Conservation (phyloP, 2,888 invertebrate species). For the Monochamus alternatus region DNA sequence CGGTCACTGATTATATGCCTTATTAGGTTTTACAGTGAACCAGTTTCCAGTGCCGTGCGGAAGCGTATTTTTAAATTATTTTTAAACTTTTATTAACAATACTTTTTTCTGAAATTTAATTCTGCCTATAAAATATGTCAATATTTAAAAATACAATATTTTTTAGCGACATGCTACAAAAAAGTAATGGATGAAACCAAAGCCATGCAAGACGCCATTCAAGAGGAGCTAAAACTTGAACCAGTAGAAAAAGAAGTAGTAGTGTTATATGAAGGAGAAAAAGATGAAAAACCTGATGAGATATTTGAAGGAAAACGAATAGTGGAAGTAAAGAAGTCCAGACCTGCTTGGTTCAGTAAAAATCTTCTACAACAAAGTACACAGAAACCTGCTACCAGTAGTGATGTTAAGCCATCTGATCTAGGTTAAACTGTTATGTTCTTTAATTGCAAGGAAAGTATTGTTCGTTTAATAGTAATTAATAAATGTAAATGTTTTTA, state of each 20-base stretch:
- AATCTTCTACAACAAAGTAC: slow-evolving; percentile 88
- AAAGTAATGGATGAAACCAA: slow-evolving; percentile 88
- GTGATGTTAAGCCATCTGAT: slow-evolving; percentile 83
- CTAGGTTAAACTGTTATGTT: slow-evolving; percentile 73
- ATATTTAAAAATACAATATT: slow-evolving; percentile 19
- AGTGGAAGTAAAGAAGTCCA: slow-evolving; percentile 87
- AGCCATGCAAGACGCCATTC: slow-evolving; percentile 84
- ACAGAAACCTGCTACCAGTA: slow-evolving; percentile 79
- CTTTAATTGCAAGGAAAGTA: not conserved
- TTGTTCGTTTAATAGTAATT: not conserved
- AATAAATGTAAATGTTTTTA: too few species aligned
- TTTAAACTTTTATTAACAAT: too few species aligned
- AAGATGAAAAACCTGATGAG: slow-evolving; percentile 76
- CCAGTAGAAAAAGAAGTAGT: slow-evolving; percentile 90
- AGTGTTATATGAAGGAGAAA: slow-evolving; percentile 89
- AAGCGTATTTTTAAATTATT: too few species aligned
- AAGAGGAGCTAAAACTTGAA: slow-evolving; percentile 78
- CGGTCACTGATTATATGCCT: too few species aligned
- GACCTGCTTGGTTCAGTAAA: slow-evolving; percentile 91
- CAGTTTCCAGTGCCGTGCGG: too few species aligned
- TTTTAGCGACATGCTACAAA: slow-evolving; percentile 87
- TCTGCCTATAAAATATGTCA: not conserved
- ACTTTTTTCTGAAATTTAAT: too few species aligned
- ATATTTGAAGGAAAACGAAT: slow-evolving; percentile 83
- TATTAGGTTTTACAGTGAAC: too few species aligned